Base-by-base conservation (phyloP, 2,888 invertebrate genomes). In the Exocentrus adspersus region DNA sequence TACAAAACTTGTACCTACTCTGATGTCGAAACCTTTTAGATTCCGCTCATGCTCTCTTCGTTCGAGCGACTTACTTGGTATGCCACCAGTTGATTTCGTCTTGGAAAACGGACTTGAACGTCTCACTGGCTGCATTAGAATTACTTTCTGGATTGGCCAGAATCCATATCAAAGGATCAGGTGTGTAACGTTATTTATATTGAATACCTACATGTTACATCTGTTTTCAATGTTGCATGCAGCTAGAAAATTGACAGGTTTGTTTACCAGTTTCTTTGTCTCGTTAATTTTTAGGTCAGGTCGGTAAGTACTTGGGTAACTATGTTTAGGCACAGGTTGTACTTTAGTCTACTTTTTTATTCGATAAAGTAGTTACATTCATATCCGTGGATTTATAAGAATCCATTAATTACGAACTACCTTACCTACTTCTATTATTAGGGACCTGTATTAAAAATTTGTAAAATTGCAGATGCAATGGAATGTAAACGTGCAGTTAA, bases 71-170 rank as follows among this genome's bases (percentile, higher is more conserved):
- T 0, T 95, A 96, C 79, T 86, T 97, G 75, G 96, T 97, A 32
- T 98, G 97, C 79, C 97, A 97, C 82, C 91, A 96, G 17, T 86
- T 98, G 63, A 97, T 97, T 79, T 95, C 96, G 0, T 93, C 95
- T 0, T 98, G 97, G 97, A 97, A 96, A 84, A 92, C 93, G 0
- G 97, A 98, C 83, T 85, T 97, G 64, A 96, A 95, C 79, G 93
- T 97, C 37, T 97, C 97, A 0, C 83, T 98, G 60, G 97, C 97
- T 0, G 97, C 97, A 0, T 84, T 98, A 67, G 98, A 98, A 82
- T 87, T 97, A 57, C 86, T 98, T 0, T 92, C 94, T 4, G 96
- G 96, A 6, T 86, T 98, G 54, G 97, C 97, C 16, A 89, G 95
- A 75, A 88, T 95, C n/a, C 91, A 93, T 74, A 92, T 95, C 61